These are phyloP conservation scores for Coreius guichenoti DNA, from an alignment of 2,797 vertebrate genomes.

Conservation along the genomic window DNA sequence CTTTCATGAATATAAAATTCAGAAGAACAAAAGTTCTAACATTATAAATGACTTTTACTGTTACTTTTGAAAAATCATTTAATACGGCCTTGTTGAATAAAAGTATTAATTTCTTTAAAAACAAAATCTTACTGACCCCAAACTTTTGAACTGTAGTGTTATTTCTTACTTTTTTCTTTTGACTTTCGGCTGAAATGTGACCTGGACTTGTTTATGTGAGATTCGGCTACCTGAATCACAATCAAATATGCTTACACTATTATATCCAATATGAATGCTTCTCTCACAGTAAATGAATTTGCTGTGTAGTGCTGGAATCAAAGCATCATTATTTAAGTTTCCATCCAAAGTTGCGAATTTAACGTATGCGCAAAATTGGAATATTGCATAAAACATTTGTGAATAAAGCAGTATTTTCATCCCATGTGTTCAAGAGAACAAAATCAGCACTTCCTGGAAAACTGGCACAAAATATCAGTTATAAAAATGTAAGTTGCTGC, in stretches of 20 bases:
- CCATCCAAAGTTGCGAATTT: no score
- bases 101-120: not conserved
- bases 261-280: not conserved
- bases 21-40: not conserved
- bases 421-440: no score
- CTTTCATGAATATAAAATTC: not conserved
- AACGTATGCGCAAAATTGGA: no score
- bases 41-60: not conserved
- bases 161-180: not conserved
- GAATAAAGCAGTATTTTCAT: no score
- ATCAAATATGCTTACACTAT: not conserved
- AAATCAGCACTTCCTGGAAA: no score
- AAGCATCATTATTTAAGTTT: not conserved
- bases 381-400: no score
- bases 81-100: not conserved
- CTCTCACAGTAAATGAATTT: not conserved
- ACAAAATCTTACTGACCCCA: not conserved
- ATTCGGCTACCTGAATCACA: not conserved
- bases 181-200: not conserved
- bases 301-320: slow-evolving; percentile 1
- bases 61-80: not conserved
- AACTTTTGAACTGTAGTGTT: not conserved
- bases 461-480: no score
- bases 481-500: no score
- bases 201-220: not conserved